Percentiles rank a stretch among this genome's conserved stretches.
phyloP scores from a whole-genome alignment of 2,888 invertebrate genomes.

The Hirtodrosophila cameraria region DNA sequence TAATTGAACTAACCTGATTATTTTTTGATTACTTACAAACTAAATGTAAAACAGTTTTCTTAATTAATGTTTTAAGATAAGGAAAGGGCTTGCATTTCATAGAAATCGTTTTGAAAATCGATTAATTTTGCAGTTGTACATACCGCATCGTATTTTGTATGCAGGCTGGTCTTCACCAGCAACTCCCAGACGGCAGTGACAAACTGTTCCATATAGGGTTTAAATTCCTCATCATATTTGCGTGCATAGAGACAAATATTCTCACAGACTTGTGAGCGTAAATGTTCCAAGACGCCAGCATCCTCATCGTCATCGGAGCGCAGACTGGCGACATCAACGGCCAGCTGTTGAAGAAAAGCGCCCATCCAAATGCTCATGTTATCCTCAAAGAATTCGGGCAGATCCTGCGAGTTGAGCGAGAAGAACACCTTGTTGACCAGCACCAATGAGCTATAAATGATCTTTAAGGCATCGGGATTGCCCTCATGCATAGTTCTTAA shows the following conservation, averaged over 20 bases:
- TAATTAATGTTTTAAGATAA: too few relatives aligned
- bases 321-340: conserved; percentile 90
- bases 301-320: conserved; percentile 93
- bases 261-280: conserved; percentile 98
- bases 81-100: too few relatives aligned
- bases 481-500: conserved; percentile 90
- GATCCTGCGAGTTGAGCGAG: conserved; percentile 98
- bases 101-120: too few relatives aligned
- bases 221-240: conserved; percentile 99
- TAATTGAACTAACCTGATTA: too few relatives aligned
- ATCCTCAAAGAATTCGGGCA: conserved; percentile 99
- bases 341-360: conserved; percentile 92
- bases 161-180: conserved; percentile 92
- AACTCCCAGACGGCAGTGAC: conserved; percentile 98
- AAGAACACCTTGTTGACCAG: conserved; percentile 97
- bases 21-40: too few relatives aligned
- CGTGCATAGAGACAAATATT: conserved; percentile 97
- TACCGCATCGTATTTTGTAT: conserved; percentile 96
- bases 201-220: conserved; percentile 93
- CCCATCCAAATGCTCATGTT: conserved; percentile 98
- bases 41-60: too few relatives aligned
- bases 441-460: conserved; percentile 94
- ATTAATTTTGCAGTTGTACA: conserved; percentile 73
- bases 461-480: conserved; percentile 91
- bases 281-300: conserved; percentile 94